These are phyloP conservation scores for Distichodus sexfasciatus DNA, from an alignment of 2,797 vertebrate species.

Conservation along the genomic window DNA sequence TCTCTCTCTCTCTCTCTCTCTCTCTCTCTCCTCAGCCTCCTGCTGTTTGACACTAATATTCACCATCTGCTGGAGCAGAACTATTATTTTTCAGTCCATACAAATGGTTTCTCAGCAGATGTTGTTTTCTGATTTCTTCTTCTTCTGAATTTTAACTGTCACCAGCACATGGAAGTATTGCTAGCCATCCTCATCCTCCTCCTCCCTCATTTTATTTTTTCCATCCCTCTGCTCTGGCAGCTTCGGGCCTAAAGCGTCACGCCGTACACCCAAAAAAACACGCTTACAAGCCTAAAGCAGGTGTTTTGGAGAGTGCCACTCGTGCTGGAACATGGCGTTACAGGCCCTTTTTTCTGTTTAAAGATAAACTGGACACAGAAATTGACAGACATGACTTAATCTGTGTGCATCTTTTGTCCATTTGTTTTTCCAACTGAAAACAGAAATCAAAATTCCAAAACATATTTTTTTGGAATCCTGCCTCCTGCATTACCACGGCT, in stretches of 20 bases:
- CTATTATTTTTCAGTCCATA: background rate
- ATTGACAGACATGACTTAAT: too few relatives aligned
- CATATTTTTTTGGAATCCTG: too few relatives aligned
- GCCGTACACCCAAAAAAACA: background rate
- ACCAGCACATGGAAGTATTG: background rate
- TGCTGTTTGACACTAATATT: background rate
- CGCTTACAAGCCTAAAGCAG: conserved; percentile 2
- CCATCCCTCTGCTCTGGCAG: background rate
- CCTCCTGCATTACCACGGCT: too few relatives aligned
- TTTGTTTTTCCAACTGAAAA: too few relatives aligned
- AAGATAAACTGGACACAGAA: too few relatives aligned
- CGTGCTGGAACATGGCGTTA: background rate
- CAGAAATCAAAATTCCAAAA: too few relatives aligned
- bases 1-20: too few relatives aligned
- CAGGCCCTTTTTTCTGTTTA: too few relatives aligned
- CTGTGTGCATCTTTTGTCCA: too few relatives aligned
- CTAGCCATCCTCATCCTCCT: background rate
- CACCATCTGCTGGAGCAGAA: conserved; percentile 15
- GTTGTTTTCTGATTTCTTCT: background rate
- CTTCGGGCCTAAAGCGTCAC: background rate
- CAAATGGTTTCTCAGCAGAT: background rate
- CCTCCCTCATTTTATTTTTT: background rate
- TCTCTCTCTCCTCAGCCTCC: background rate
- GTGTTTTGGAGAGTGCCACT: background rate
- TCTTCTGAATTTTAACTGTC: background rate